Evolutionary conservation across 2,888 invertebrate genomes (phyloP), one percentile per base, ranked within the genome.

Genomic region (Cheilosia urbana): DNA sequence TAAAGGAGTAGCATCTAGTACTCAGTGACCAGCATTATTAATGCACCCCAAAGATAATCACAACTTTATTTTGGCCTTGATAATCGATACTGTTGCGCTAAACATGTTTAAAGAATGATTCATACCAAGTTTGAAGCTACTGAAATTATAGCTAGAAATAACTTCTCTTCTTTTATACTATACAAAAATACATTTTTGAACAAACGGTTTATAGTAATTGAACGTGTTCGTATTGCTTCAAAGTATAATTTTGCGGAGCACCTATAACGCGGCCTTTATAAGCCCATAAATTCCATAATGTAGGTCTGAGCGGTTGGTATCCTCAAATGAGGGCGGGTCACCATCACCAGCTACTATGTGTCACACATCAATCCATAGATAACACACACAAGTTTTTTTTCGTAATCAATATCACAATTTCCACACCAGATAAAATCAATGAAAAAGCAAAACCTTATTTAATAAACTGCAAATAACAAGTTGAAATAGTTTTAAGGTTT

Each of bases 261-360:
- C 6, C 27, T 7, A 6, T 1, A 27, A 1, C 1, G 27, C 27
- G 27, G 27, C 5, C 27, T 27, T 7, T 7, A 27, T 27, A 27
- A 7, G n/a, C 15, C 7, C 7, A 60, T 37, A 45, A 60, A 62
- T 24, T 42, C 30, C 15, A 51, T 21, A 30, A 27, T 73, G 15
- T 51, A 53, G 4, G 53, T 53, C 24, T 13, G 34, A 45, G 19
- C n/a, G 68, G 63, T 65, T 72, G 73, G 37, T 66, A 79, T 79
- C 58, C 79, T 57, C 40, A 71, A 85, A 85, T 77, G 81, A 85
- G 85, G 85, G 85, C 85, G 85, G 85, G 85, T 85, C 85, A 81
- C 13, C 37, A 37, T 85, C 85, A 81, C 13, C 37, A 37, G 37
- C 37, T 13, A 37, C 76, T 72, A 85, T 85, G 85, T 85, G 85